Percentiles rank a stretch among this genome's conserved stretches.
phyloP scores from a whole-genome alignment of 2,797 vertebrate species.

The Sebastes taczanowskii region DNA sequence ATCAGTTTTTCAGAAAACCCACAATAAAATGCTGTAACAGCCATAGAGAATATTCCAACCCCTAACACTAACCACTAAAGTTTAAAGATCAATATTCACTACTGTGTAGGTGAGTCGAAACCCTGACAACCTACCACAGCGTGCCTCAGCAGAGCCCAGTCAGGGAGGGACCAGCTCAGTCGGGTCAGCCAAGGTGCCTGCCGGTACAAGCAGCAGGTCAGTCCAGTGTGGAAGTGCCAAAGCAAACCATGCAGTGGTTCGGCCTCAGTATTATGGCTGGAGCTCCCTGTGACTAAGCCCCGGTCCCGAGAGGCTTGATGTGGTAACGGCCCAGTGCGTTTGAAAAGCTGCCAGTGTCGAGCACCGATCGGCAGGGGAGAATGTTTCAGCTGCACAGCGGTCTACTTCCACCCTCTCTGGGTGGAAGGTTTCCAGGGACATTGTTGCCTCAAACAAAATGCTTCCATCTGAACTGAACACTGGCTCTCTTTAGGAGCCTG shows the following conservation, averaged over 20 bases:
- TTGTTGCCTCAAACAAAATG: constrained; percentile 14
- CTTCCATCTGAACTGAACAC: neutral
- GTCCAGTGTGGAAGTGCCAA: constrained; percentile 3
- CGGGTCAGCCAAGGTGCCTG: constrained; percentile 40
- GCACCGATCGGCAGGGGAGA: constrained; percentile 1
- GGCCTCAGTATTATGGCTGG: neutral
- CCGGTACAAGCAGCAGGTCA: constrained; percentile 37
- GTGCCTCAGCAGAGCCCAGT: constrained; percentile 1
- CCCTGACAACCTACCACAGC: neutral
- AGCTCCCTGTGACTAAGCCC: constrained; percentile 29
- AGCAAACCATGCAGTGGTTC: constrained; percentile 11
- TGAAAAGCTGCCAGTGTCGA: constrained; percentile 43
- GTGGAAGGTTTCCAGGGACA: constrained; percentile 9
- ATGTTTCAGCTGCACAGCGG: constrained; percentile 19
- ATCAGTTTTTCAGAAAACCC: too few relatives aligned
- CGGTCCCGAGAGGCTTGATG: constrained; percentile 15
- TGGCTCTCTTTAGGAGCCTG: neutral
- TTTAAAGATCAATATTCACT: too few relatives aligned
- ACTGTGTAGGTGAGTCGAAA: neutral
- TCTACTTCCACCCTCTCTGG: neutral
- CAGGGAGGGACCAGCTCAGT: neutral
- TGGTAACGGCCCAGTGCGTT: constrained; percentile 11
- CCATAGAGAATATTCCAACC: too few relatives aligned
- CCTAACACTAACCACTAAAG: too few relatives aligned
- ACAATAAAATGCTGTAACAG: too few relatives aligned